phyloP scores from a whole-genome alignment of 1,140 invertebrate genomes.

The Lordiphosa collinella region DNA sequence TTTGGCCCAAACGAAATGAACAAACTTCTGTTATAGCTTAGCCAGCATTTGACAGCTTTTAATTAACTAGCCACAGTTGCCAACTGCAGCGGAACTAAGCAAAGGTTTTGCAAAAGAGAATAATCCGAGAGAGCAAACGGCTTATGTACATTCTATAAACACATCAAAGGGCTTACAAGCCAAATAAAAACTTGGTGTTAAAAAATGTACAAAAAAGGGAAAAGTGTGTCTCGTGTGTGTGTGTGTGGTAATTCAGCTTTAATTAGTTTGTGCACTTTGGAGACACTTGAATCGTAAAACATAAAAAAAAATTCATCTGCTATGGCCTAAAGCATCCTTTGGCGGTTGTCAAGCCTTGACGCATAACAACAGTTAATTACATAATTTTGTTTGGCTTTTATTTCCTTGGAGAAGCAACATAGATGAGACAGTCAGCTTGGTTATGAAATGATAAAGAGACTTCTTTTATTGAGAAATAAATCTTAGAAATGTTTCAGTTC shows the following conservation, averaged over 20 bases:
- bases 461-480: neutral
- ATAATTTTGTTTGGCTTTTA: too few relatives aligned
- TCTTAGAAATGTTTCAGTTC: neutral
- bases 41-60: conserved; percentile 13
- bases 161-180: conserved; percentile 13
- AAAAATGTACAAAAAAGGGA: neutral
- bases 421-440: neutral
- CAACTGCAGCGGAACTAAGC: conserved; percentile 11
- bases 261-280: conserved; percentile 56
- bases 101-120: neutral
- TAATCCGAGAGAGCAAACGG: neutral
- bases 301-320: conserved; percentile 12
- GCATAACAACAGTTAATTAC: too few relatives aligned
- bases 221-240: neutral
- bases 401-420: neutral
- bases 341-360: neutral
- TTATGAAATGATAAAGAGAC: neutral
- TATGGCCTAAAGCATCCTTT: neutral
- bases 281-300: conserved; percentile 27
- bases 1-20: conserved; percentile 2
- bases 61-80: conserved; percentile 28
- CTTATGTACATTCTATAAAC: neutral
- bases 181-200: too few relatives aligned
- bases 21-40: conserved; percentile 17
- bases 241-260: conserved; percentile 41